phyloP scores from a whole-genome alignment of 2,113 vertebrate species.

The Platichthys flesus region DNA sequence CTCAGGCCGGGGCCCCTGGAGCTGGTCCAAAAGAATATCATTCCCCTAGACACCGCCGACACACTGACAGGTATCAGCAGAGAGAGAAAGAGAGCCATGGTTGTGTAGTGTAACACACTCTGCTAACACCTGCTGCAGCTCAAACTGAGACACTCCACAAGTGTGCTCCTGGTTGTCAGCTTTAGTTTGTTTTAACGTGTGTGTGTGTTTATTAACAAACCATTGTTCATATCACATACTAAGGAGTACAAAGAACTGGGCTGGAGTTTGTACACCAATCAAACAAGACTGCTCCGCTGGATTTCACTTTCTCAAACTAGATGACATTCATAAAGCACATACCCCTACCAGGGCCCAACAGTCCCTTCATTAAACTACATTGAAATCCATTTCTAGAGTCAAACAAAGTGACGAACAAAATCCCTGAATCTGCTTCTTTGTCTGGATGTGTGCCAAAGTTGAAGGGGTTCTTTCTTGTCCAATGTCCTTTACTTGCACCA shows the following conservation, averaged over 20 bases:
- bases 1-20: no score
- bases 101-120: no score
- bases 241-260: not conserved
- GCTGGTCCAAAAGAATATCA: not conserved
- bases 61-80: not conserved
- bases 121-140: not conserved
- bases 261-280: not conserved
- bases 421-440: no score
- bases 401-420: no score
- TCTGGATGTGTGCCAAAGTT: no score
- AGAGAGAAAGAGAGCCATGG: not conserved
- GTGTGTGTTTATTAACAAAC: not conserved
- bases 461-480: no score
- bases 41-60: not conserved
- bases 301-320: not conserved
- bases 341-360: no score
- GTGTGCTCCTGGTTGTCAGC: not conserved
- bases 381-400: no score
- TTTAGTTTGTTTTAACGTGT: not conserved
- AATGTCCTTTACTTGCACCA: no score
- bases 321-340: no score
- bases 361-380: no score
- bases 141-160: not conserved
- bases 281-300: not conserved
- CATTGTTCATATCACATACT: not conserved